Base-by-base conservation (phyloP, 2,888 invertebrate species). In the Tipula unca region DNA sequence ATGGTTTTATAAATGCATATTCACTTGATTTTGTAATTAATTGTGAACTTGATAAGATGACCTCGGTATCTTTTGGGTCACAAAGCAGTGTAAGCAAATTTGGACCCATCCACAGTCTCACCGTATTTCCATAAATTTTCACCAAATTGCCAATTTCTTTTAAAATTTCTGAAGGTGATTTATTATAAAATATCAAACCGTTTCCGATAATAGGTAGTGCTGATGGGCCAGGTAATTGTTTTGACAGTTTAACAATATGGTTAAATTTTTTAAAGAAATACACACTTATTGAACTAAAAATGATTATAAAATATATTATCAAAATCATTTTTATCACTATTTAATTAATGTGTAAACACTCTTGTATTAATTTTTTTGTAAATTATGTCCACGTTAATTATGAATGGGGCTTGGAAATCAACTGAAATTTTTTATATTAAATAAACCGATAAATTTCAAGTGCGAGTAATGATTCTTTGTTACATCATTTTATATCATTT, bases 21-120 rank as follows among this genome's bases (percentile, higher is more conserved):
- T 92, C 91, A 35, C 88, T 89, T 0, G 92, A 92, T 89, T 94
- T 94, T 82, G 92, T 92, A 48, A 93, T 91, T 69, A 91, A 86
- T 86, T 88, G 88, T 0, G 29, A 29, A 48, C 85, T 85, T 54
- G 87, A 86, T 0, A 90, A 88, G 83, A 90, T 69, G 0, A 87
- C 86, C 13, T 90, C 89, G 6, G 89, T 88, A 84, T 88, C 87
- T 3, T 88, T 87, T 1, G 88, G 88, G 85, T 90, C 89, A 0
- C 88, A 88, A 13, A 90, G 89, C 0, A 89, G 87, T 20, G 90
- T 85, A 5, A 88, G 86, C 4, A 89, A 85, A 1, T 84, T 29
- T 1, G 88, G 87, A 1, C 87, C 86, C 0, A 88, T 86, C 29
- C 88, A 89, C 14, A 88, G 87, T 83, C 89, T 88, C 86, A 89